phyloP scores from a whole-genome alignment of 2,113 vertebrate species.

The Oryzias javanicus region DNA sequence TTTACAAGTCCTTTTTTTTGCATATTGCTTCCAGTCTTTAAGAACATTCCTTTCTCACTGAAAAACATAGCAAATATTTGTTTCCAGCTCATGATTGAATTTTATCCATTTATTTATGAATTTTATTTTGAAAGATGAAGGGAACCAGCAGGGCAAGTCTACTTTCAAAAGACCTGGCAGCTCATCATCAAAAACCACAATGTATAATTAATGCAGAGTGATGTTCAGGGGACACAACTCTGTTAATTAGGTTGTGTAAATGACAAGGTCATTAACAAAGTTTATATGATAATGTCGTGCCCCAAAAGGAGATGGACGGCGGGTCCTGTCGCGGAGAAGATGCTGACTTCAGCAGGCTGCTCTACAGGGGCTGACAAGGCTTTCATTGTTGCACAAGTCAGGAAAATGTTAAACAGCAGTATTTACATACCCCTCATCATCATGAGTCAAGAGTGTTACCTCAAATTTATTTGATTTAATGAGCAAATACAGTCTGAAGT shows the following conservation, averaged over 20 bases:
- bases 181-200: constrained; percentile 31
- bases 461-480: constrained; percentile 13
- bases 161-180: constrained; percentile 13
- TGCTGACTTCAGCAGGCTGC: constrained; percentile 73
- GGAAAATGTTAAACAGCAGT: constrained; percentile 71
- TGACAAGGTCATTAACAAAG: constrained; percentile 79
- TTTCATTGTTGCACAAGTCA: constrained; percentile 62
- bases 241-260: constrained; percentile 75
- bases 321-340: constrained; percentile 48
- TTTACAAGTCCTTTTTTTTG: too few relatives aligned
- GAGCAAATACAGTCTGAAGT: neutral
- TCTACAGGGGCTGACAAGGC: constrained; percentile 66
- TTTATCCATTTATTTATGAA: neutral
- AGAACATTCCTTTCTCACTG: neutral
- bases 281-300: constrained; percentile 74
- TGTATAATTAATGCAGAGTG: constrained; percentile 71
- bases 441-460: constrained; percentile 29
- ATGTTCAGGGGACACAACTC: constrained; percentile 55
- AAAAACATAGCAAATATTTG: neutral
- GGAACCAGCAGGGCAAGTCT: constrained; percentile 7
- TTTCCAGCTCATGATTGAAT: neutral
- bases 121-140: constrained; percentile 8
- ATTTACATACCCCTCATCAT: constrained; percentile 54
- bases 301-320: constrained; percentile 54
- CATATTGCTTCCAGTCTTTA: neutral